phyloP scores from a whole-genome alignment of 2,888 invertebrate species.

The Phalangium opilio region DNA sequence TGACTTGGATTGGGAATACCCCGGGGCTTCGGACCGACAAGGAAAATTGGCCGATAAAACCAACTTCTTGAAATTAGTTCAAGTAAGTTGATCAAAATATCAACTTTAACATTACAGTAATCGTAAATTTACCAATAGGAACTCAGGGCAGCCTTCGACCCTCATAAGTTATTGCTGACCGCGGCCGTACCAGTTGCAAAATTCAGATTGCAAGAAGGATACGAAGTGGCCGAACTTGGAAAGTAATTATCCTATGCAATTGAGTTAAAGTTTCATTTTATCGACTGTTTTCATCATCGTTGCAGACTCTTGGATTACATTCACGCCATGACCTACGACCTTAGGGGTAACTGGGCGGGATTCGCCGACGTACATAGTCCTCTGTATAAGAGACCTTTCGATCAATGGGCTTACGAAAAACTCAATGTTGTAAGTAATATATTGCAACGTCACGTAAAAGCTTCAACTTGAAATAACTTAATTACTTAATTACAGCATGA shows the following conservation, averaged over 20 bases:
- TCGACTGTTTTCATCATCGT: too few species aligned
- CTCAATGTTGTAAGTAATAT: constrained; percentile 17
- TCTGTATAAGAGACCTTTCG: constrained; percentile 20
- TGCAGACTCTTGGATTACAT: constrained; percentile 16
- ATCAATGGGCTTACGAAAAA: constrained; percentile 14
- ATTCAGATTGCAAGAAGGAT: constrained; percentile 16
- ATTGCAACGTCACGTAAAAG: not conserved
- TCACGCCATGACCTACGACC: constrained; percentile 23
- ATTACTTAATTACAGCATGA: constrained; percentile 14
- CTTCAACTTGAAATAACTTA: not conserved
- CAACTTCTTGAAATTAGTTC: constrained; percentile 54
- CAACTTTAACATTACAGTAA: not conserved
- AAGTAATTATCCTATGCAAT: constrained; percentile 2
- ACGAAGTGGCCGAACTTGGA: constrained; percentile 15
- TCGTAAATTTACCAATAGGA: constrained; percentile 6
- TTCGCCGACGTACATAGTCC: constrained; percentile 28
- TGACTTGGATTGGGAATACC: constrained; percentile 33
- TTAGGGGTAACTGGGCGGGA: constrained; percentile 28
- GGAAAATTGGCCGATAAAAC: constrained; percentile 50
- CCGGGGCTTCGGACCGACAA: constrained; percentile 35
- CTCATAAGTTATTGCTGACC: constrained; percentile 11
- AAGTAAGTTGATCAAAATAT: constrained; percentile 9
- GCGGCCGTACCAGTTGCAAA: constrained; percentile 15
- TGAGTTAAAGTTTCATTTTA: too few species aligned
- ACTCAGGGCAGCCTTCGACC: constrained; percentile 12